Percentiles rank a stretch among this genome's conserved stretches.
Conservation (phyloP, 1,140 invertebrate species). For the Chlorops oryzae region DNA sequence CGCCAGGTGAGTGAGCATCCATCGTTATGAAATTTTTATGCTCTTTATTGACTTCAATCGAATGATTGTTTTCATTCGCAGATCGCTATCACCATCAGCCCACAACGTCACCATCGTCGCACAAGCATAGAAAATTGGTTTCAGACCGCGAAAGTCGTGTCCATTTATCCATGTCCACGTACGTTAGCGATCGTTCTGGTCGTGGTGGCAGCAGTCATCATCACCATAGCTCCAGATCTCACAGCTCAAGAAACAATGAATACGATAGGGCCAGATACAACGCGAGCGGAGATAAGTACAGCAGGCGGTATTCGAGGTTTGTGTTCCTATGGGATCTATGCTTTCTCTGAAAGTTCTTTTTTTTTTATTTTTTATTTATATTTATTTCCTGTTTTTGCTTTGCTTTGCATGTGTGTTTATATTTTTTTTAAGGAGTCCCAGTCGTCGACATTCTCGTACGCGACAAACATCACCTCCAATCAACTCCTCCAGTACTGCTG, state of each 20-base stretch:
- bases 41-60: too few relatives aligned
- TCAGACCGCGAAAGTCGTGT: constrained; percentile 25
- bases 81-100: constrained; percentile 37
- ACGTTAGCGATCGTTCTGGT: too few relatives aligned
- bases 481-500: constrained; percentile 12
- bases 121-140: constrained; percentile 39
- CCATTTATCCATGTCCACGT: constrained; percentile 19
- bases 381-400: neutral
- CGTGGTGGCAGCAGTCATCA: too few relatives aligned
- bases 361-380: too few relatives aligned
- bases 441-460: constrained; percentile 28
- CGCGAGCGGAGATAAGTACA: constrained; percentile 32
- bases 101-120: constrained; percentile 37
- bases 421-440: constrained; percentile 31
- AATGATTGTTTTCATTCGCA: too few relatives aligned
- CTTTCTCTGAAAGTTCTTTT: neutral
- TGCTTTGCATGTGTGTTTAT: neutral
- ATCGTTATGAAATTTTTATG: too few relatives aligned
- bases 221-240: constrained; percentile 23
- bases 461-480: constrained; percentile 29
- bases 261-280: constrained; percentile 37
- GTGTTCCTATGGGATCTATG: neutral
- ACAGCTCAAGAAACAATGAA: constrained; percentile 15
- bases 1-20: constrained; percentile 8
- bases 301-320: constrained; percentile 32